A percentile compares a stretch with the other conserved stretches of the same genome.
Evolutionary conservation across 2,113 vertebrate species (phyloP).

Genomic region (Rhea americana): DNA sequence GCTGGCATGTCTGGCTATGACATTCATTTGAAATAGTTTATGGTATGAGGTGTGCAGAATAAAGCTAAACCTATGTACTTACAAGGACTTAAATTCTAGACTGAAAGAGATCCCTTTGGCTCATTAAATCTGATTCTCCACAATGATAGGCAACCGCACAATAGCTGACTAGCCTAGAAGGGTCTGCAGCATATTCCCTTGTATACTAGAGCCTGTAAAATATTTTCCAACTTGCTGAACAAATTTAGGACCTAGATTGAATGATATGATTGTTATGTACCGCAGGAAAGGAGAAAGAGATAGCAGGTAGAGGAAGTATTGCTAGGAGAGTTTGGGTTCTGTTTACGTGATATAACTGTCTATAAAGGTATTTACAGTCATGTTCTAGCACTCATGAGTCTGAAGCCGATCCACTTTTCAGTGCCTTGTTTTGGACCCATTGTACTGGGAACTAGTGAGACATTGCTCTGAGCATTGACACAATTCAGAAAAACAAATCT

Average conservation of each 20-base stretch:
- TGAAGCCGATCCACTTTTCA: background rate
- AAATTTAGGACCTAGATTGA: background rate
- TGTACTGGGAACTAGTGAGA: background rate
- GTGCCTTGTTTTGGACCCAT: background rate
- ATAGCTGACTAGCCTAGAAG: background rate
- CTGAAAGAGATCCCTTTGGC: background rate
- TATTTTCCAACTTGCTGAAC: background rate
- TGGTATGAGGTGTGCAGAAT: background rate
- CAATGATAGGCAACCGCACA: fast-evolving
- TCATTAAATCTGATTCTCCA: background rate
- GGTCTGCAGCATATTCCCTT: background rate
- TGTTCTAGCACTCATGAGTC: background rate
- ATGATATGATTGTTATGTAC: background rate
- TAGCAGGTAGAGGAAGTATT: background rate
- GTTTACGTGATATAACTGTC: background rate
- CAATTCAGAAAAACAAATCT: background rate
- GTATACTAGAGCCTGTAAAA: background rate
- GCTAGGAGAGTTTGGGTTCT: background rate
- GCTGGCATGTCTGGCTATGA: fast-evolving
- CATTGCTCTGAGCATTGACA: background rate
- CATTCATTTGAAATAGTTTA: background rate
- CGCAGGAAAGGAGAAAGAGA: background rate
- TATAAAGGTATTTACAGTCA: background rate
- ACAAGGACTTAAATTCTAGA: background rate
- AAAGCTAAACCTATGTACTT: background rate